phyloP scores from a whole-genome alignment of 2,888 invertebrate species.

The Noctua janthina region DNA sequence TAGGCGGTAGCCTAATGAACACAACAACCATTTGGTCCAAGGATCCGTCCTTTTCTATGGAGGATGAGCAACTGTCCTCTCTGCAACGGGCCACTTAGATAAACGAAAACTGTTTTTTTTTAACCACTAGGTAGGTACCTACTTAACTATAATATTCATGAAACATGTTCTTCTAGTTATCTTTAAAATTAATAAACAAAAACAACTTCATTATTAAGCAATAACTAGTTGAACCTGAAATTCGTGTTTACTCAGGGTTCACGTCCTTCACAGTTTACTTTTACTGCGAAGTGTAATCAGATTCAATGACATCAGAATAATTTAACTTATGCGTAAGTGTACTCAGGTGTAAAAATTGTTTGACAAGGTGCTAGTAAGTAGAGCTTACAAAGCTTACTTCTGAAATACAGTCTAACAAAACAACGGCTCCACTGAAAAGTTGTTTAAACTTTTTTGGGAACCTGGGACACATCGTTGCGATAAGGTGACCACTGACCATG shows the following conservation, averaged over 20 bases:
- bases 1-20: not conserved
- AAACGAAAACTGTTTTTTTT: not conserved
- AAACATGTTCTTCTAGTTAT: constrained; percentile 10
- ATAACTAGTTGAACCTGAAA: not conserved
- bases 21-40: not conserved
- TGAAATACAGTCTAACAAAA: not conserved
- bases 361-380: not conserved
- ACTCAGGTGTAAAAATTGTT: not conserved
- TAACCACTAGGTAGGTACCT: not conserved
- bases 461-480: not conserved
- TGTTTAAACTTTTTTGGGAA: not conserved
- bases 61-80: not conserved
- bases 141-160: not conserved
- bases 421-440: not conserved
- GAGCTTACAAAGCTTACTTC: not conserved
- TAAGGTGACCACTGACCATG: not conserved
- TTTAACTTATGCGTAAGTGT: not conserved
- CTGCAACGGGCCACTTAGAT: not conserved
- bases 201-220: not conserved
- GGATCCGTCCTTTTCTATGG: not conserved
- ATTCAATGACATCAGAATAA: constrained; percentile 1
- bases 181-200: not conserved
- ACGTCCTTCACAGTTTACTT: not conserved
- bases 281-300: not conserved
- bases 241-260: constrained; percentile 9